Percentiles rank a stretch among this genome's conserved stretches.
These are phyloP conservation scores for Sander vitreus DNA, from an alignment of 2,113 vertebrate species.

Conservation along the genomic window DNA sequence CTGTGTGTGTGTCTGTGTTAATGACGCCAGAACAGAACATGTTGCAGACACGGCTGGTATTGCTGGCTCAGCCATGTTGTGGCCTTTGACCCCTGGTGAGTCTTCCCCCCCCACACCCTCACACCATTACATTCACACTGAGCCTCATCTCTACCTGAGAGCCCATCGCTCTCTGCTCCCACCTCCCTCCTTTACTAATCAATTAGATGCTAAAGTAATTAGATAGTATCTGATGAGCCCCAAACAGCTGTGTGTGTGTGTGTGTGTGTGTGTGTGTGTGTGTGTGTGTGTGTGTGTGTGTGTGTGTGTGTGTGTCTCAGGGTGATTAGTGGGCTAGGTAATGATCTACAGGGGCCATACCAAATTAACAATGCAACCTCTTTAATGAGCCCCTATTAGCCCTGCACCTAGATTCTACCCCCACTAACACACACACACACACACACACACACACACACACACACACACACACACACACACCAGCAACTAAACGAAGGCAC, in stretches of 20 bases:
- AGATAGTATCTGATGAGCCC: constrained; percentile 76
- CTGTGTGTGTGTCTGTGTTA: constrained; percentile 30
- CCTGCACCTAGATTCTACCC: constrained; percentile 84
- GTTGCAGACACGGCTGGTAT: constrained; percentile 38
- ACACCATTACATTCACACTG: constrained; percentile 38
- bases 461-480: constrained; percentile 6
- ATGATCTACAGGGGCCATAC: constrained; percentile 87
- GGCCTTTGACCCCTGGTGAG: constrained; percentile 35
- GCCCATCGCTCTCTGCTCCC: constrained; percentile 23
- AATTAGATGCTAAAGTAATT: constrained; percentile 77
- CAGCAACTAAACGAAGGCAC: background rate
- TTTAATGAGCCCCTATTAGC: constrained; percentile 89
- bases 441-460: constrained; percentile 13
- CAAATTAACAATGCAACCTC: constrained; percentile 88
- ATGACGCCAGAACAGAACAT: constrained; percentile 22
- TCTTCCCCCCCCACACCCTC: background rate
- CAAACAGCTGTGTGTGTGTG: constrained; percentile 46
- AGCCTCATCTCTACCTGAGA: constrained; percentile 55
- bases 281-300: constrained; percentile 16
- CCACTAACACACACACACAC: constrained; percentile 69
- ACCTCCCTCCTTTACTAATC: constrained; percentile 72
- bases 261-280: constrained; percentile 27
- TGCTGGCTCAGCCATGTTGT: constrained; percentile 58
- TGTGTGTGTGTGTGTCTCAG: constrained; percentile 57
- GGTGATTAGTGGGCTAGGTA: constrained; percentile 87